A percentile compares a stretch with the other conserved stretches of the same genome.
Conservation (phyloP, 2,888 invertebrate species). For the Eupithecia subfuscata region DNA sequence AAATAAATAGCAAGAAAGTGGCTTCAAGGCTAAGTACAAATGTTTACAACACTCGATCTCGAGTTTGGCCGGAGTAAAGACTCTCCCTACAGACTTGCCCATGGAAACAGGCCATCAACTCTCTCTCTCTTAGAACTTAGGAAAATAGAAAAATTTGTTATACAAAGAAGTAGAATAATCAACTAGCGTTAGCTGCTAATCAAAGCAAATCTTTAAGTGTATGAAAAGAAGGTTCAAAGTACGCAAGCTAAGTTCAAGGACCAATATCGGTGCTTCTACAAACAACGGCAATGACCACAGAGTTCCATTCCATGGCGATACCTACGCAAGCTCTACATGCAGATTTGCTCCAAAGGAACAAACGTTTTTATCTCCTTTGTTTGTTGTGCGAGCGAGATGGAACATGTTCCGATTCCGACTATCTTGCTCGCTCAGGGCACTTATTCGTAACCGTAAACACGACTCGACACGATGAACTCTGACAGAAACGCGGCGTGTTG, state of each 20-base stretch:
- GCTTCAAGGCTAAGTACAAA: background rate
- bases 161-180: background rate
- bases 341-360: slow-evolving; percentile 49
- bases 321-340: slow-evolving; percentile 46
- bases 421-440: slow-evolving; percentile 44
- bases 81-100: background rate
- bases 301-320: slow-evolving; percentile 47
- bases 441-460: background rate
- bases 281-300: slow-evolving; percentile 1
- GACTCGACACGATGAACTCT: background rate
- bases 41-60: background rate
- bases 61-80: background rate
- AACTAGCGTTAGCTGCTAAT: background rate
- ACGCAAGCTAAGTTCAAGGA: background rate
- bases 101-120: background rate
- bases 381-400: slow-evolving; percentile 57
- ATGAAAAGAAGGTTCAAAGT: background rate
- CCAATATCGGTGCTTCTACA: slow-evolving; percentile 2
- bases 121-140: background rate
- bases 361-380: slow-evolving; percentile 56
- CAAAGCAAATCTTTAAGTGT: background rate
- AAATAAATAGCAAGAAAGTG: background rate
- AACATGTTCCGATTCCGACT: slow-evolving; percentile 32
- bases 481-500: background rate
- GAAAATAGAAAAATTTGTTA: too few relatives aligned